phyloP scores from a whole-genome alignment of 2,888 invertebrate genomes.

The Dendrolimus pini region DNA sequence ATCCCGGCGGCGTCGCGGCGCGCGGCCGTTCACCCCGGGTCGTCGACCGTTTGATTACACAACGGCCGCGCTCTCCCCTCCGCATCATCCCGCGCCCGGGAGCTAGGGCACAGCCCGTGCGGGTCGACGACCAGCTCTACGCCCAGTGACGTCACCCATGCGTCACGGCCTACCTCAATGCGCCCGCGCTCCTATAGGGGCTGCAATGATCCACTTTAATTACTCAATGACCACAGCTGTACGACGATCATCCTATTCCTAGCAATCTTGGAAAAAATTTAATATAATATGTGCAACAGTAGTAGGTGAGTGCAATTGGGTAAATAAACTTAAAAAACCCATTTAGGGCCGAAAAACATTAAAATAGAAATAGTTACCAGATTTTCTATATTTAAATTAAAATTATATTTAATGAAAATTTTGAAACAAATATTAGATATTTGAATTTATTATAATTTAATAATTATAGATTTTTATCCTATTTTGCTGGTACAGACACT shows the following conservation, averaged over 20 bases:
- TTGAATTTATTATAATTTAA: no score
- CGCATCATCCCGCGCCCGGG: conserved; percentile 45
- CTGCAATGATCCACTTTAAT: conserved; percentile 60
- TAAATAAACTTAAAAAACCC: no score
- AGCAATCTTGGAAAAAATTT: neutral
- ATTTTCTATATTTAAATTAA: no score
- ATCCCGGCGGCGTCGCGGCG: conserved; percentile 73
- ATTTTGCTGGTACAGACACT: no score
- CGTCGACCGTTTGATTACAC: conserved; percentile 73
- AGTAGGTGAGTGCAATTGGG: no score
- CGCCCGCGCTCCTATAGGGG: conserved; percentile 72
- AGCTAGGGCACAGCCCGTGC: conserved; percentile 51
- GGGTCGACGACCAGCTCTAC: conserved; percentile 59
- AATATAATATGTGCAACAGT: no score
- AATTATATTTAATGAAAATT: no score
- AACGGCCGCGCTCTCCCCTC: conserved; percentile 49
- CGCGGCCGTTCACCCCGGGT: conserved; percentile 71
- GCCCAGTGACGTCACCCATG: conserved; percentile 63
- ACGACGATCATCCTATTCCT: conserved; percentile 11
- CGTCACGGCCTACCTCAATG: conserved; percentile 79
- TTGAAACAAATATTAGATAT: no score
- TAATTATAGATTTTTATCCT: no score
- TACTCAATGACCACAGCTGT: conserved; percentile 27
- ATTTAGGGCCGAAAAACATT: no score
- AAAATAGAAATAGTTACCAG: no score